Percentiles rank a stretch among this genome's conserved stretches.
Evolutionary conservation across 2,888 invertebrate species (phyloP).

Genomic region (Aproaerema taeniolella): DNA sequence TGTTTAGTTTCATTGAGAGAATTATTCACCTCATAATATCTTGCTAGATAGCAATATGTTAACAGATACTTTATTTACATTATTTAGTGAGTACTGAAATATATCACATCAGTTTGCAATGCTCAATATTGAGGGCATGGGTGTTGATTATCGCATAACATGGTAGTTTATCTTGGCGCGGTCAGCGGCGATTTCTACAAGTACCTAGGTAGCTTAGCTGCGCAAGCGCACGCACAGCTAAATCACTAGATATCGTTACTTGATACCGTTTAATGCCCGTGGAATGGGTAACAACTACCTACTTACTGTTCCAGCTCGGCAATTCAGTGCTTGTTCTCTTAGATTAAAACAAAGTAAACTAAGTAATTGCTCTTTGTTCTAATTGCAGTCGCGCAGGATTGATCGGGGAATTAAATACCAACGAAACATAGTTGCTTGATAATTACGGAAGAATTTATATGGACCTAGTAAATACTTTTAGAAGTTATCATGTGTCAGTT

Average conservation of each 20-base stretch:
- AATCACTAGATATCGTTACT: slow-evolving; percentile 41
- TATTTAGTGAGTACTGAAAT: too few relatives aligned
- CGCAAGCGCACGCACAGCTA: slow-evolving; percentile 35
- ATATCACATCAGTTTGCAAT: too few relatives aligned
- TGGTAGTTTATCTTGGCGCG: slow-evolving; percentile 32
- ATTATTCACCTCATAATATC: too few relatives aligned
- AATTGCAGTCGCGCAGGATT: slow-evolving; percentile 4
- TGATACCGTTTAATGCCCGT: slow-evolving; percentile 34
- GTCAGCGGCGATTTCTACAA: slow-evolving; percentile 31
- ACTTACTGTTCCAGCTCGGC: slow-evolving; percentile 4
- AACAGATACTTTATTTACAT: too few relatives aligned
- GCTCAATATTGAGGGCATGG: too few relatives aligned
- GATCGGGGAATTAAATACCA: slow-evolving; percentile 11
- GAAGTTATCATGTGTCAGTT: slow-evolving; percentile 23
- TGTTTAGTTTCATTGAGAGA: too few relatives aligned
- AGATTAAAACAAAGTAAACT: slow-evolving; percentile 12
- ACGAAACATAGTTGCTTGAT: slow-evolving; percentile 5
- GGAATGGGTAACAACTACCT: slow-evolving; percentile 29
- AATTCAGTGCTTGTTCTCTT: slow-evolving; percentile 2
- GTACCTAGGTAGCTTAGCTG: too few relatives aligned
- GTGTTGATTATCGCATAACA: slow-evolving; percentile 25
- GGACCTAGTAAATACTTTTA: not conserved
- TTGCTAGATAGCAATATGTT: too few relatives aligned
- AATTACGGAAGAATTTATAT: slow-evolving; percentile 10
- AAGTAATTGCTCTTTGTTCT: slow-evolving; percentile 16